Conservation (phyloP, 2,797 vertebrate species). For the Echeneis naucrates region DNA sequence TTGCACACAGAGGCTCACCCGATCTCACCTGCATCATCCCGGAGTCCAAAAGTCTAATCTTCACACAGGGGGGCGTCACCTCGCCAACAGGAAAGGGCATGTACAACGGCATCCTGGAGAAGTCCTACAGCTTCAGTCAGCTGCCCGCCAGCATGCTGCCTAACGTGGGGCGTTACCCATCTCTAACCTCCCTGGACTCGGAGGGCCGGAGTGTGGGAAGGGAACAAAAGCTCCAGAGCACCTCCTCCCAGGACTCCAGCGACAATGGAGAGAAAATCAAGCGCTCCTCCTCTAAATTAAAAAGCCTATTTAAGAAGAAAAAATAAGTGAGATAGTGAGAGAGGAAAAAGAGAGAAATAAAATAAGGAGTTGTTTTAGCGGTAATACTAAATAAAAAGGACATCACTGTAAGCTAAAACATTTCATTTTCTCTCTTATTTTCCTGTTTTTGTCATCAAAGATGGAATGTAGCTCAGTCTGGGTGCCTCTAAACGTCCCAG, state of each 20-base stretch:
- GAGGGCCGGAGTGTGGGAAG: constrained; percentile 86
- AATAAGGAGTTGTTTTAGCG: constrained; percentile 71
- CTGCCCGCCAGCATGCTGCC: constrained; percentile 90
- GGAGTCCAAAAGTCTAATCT: constrained; percentile 92
- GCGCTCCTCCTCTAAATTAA: constrained; percentile 96
- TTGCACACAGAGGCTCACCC: constrained; percentile 90
- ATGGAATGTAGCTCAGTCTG: constrained; percentile 90
- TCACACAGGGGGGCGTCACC: constrained; percentile 82
- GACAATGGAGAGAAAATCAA: constrained; percentile 94
- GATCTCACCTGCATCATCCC: constrained; percentile 88
- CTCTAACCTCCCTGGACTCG: constrained; percentile 88
- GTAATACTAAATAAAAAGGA: constrained; percentile 72
- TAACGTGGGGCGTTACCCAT: constrained; percentile 89
- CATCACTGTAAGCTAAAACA: constrained; percentile 80
- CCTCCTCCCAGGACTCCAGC: constrained; percentile 92
- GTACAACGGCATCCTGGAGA: constrained; percentile 97
- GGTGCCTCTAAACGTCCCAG: constrained; percentile 76
- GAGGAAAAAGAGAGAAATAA: constrained; percentile 46
- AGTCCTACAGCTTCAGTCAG: constrained; percentile 96
- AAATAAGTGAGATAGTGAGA: constrained; percentile 69
- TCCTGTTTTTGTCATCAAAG: constrained; percentile 76
- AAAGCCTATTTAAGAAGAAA: constrained; percentile 98
- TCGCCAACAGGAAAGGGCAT: constrained; percentile 84
- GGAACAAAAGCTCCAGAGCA: constrained; percentile 90
- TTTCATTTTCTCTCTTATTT: constrained; percentile 74